Percentiles rank a stretch among this genome's conserved stretches.
phyloP scores from a whole-genome alignment of 2,797 vertebrate genomes.

The Schizopygopsis malacanthus region DNA sequence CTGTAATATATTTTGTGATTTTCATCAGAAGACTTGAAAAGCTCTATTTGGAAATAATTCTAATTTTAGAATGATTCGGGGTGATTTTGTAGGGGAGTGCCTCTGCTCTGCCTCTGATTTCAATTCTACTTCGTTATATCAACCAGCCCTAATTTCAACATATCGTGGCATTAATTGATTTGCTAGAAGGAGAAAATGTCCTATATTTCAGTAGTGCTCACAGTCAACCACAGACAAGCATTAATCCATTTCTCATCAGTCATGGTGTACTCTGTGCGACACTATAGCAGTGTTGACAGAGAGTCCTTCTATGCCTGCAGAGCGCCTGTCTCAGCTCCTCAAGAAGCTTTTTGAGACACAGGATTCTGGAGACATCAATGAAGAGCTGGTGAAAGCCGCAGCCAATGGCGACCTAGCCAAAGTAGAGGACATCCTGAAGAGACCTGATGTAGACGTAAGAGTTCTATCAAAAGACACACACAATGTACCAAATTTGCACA shows the following conservation, averaged over 20 bases:
- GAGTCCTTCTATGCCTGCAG: slow-evolving; percentile 70
- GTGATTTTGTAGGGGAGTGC: not conserved
- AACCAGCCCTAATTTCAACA: not conserved
- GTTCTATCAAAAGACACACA: slow-evolving; percentile 29
- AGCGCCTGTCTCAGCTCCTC: slow-evolving; percentile 94
- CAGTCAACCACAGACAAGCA: not conserved
- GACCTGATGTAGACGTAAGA: slow-evolving; percentile 95
- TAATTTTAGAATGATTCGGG: not conserved
- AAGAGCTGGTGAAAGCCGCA: slow-evolving; percentile 97
- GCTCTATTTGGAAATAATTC: not conserved
- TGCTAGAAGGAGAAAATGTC: not conserved
- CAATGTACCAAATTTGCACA: not conserved
- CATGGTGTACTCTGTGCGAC: not conserved
- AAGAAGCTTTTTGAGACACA: slow-evolving; percentile 99
- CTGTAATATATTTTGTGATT: not conserved
- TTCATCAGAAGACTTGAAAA: not conserved
- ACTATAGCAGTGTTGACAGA: slow-evolving; percentile 15
- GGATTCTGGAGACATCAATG: slow-evolving; percentile 98
- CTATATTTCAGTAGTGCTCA: slow-evolving; percentile 16
- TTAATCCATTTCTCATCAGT: not conserved
- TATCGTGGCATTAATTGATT: not conserved
- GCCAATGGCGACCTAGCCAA: slow-evolving; percentile 98
- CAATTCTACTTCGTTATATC: not conserved
- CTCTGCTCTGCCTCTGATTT: not conserved
- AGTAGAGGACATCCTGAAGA: slow-evolving; percentile 97